Percentiles rank a stretch among this genome's conserved stretches.
Conservation (phyloP, 92 coral and sea anemone species). For the Parazoanthus atlanticus region DNA sequence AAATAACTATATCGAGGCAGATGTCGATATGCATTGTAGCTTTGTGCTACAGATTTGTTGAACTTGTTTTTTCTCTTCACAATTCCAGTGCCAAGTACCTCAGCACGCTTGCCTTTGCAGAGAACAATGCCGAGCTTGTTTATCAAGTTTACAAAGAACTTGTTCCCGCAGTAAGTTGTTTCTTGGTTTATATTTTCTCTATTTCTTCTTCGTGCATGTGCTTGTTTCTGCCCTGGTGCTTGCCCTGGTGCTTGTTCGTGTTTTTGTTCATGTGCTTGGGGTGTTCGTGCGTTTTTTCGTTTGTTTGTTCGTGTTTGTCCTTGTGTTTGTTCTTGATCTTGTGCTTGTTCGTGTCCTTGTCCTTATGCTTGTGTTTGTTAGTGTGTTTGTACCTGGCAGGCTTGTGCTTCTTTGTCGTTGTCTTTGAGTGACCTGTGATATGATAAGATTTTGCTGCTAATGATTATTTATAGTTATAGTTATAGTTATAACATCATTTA, state of each 20-base stretch:
- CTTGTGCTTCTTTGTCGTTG: neutral
- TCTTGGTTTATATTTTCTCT: neutral
- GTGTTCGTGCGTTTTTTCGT: too few relatives aligned
- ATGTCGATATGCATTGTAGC: too few relatives aligned
- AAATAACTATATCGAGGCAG: too few relatives aligned
- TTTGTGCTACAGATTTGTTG: too few relatives aligned
- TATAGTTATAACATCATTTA: neutral
- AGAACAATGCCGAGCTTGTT: conserved; percentile 43
- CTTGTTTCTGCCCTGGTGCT: neutral
- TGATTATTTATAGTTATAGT: too few relatives aligned
- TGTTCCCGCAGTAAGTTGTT: conserved; percentile 32
- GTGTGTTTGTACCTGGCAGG: neutral
- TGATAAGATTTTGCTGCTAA: too few relatives aligned
- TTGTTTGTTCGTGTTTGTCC: too few relatives aligned
- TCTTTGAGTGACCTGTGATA: too few relatives aligned
- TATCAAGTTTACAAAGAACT: conserved; percentile 33
- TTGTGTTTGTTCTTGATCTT: neutral
- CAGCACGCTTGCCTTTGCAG: conserved; percentile 44
- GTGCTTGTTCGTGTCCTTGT: neutral
- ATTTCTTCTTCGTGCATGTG: neutral
- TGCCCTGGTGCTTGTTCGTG: neutral
- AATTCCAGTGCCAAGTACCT: conserved; percentile 44
- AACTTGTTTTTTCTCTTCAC: neutral
- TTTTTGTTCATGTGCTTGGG: too few relatives aligned
- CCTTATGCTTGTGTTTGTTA: too few relatives aligned